A percentile compares a stretch with the other conserved stretches of the same genome.
Evolutionary conservation across 2,113 vertebrate genomes (phyloP).

Genomic region (Ahaetulla prasina): DNA sequence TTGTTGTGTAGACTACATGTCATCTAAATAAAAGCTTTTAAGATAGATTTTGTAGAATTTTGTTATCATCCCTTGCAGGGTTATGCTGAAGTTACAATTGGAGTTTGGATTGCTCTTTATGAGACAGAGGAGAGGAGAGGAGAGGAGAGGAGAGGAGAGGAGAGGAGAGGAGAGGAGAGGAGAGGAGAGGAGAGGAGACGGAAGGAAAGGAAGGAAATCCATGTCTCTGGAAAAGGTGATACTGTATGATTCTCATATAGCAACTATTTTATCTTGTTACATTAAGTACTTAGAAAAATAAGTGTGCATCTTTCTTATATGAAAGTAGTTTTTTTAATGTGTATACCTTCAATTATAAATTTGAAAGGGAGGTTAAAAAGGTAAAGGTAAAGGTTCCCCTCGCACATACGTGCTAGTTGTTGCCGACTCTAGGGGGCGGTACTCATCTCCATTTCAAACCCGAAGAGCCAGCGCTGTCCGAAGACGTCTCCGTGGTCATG

Average conservation of each 20-base stretch:
- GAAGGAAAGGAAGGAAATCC: background rate
- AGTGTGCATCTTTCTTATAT: background rate
- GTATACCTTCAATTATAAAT: background rate
- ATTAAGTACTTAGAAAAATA: background rate
- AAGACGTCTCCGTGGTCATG: too few species aligned
- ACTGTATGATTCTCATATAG: background rate
- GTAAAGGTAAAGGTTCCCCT: too few species aligned
- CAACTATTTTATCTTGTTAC: background rate
- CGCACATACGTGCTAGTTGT: too few species aligned
- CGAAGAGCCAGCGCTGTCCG: too few species aligned
- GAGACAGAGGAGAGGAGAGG: background rate
- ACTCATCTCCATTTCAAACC: too few species aligned
- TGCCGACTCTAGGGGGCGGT: too few species aligned
- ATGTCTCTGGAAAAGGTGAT: background rate
- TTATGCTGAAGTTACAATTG: background rate
- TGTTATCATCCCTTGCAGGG: background rate
- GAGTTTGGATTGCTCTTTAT: background rate
- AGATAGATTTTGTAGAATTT: background rate
- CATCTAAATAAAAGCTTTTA: background rate
- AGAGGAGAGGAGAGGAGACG: fast-evolving
- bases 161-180: too few species aligned
- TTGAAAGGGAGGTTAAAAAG: background rate
- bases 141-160: background rate
- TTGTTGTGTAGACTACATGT: background rate
- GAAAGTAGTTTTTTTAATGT: background rate